Evolutionary conservation across 2,888 invertebrate genomes (phyloP).

Genomic region (Theretra japonica): DNA sequence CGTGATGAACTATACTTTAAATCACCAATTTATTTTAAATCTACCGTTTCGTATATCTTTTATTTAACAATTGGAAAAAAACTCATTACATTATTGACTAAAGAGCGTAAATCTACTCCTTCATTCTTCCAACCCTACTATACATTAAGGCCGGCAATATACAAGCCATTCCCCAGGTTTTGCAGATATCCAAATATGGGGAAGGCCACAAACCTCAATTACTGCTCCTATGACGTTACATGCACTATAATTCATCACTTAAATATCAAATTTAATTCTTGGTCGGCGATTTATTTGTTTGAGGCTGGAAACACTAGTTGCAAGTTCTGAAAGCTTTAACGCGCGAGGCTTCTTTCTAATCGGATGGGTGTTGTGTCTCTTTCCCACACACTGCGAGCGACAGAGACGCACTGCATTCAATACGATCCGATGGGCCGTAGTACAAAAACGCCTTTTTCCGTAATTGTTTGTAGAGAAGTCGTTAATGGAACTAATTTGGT

Average conservation of each 20-base stretch:
- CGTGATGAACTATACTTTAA: no score
- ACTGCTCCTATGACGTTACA: neutral
- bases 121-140: no score
- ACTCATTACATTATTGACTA: no score
- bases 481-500: constrained; percentile 41
- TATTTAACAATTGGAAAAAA: no score
- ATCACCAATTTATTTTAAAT: no score
- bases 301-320: constrained; percentile 24
- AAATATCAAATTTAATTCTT: neutral
- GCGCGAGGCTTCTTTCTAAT: constrained; percentile 47
- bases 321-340: constrained; percentile 51
- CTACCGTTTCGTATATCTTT: no score
- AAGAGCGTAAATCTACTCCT: no score
- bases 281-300: neutral
- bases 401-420: constrained; percentile 33
- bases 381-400: constrained; percentile 31
- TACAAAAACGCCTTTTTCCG: constrained; percentile 39
- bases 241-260: neutral
- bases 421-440: constrained; percentile 33
- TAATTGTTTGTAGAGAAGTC: constrained; percentile 39
- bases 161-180: no score
- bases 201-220: neutral
- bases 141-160: no score
- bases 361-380: constrained; percentile 36
- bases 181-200: no score